Evolutionary conservation across 2,888 invertebrate species (phyloP), one percentile per base, ranked within the genome.

Genomic region (Anagyrus pseudococci): DNA sequence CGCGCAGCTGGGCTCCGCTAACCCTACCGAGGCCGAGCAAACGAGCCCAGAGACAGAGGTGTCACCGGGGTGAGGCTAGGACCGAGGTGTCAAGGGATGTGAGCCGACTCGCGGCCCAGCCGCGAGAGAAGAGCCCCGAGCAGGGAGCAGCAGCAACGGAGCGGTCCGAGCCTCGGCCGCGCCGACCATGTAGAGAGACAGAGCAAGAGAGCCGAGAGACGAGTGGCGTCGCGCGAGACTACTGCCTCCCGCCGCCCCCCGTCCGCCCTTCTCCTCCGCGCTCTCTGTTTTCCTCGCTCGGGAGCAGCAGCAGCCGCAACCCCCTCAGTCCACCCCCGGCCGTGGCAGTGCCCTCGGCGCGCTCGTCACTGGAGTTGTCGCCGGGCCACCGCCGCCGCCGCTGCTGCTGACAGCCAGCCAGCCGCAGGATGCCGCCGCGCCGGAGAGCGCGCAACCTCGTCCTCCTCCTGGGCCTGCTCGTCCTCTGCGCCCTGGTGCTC

Each of bases 401-500:
- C 41, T 10, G 23, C 47, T 25, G 40, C 46, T 13, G n/a, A 26
- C 37, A 17, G 43, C 25, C 17, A 10, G 23, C 17, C 25, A 2
- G 8, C 37, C 4, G 44, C 55, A 61, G 17, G 58, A 80, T 80
- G 80, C 75, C 72, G n/a, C n/a, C n/a, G 33, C 13, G 68, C 74
- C 77, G 46, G 77, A 55, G 60, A 29, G 4, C 10, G 10, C 29
- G n/a, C 29, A 37, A 2, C 68, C 29, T 69, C 71, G 10, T 64
- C 73, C 29, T 72, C 43, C 58, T 77, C 65, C 62, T 78, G 29
- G 64, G 71, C 41, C 69, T 72, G 29, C 44, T 70, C 29, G 69
- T 76, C 52, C 67, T 79, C 19, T 75, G 75, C 65, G 67, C 71
- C 10, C 62, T 75, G 41, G 70, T 77, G 54, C 49, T 74, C 29